Evolutionary conservation across 2,888 invertebrate genomes (phyloP).

Genomic region (Scaptomyza tumidula): DNA sequence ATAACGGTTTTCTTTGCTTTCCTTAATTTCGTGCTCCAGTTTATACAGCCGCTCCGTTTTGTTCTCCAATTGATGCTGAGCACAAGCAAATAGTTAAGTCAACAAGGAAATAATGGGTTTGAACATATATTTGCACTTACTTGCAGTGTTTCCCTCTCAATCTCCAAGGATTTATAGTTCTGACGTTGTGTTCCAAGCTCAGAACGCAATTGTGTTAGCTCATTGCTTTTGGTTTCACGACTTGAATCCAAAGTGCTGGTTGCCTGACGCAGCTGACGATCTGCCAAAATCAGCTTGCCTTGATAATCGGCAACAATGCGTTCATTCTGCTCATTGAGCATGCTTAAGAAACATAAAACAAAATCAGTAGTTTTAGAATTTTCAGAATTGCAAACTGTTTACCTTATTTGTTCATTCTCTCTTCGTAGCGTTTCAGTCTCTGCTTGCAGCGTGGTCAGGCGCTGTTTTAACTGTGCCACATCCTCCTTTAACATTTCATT

Average conservation of each 20-base stretch:
- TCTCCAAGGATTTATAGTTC: slow-evolving; percentile 88
- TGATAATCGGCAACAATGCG: slow-evolving; percentile 89
- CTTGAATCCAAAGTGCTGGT: slow-evolving; percentile 87
- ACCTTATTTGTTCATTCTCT: slow-evolving; percentile 87
- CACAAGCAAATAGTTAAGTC: background rate
- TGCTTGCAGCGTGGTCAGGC: slow-evolving; percentile 85
- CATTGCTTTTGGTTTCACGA: slow-evolving; percentile 87
- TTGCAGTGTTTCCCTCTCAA: slow-evolving; percentile 89
- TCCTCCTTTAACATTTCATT: slow-evolving; percentile 86
- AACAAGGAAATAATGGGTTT: background rate
- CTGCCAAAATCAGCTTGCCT: slow-evolving; percentile 87
- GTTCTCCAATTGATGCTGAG: slow-evolving; percentile 87
- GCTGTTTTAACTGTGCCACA: slow-evolving; percentile 85
- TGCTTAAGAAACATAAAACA: slow-evolving; percentile 84
- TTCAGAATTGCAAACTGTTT: slow-evolving; percentile 48
- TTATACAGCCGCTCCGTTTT: slow-evolving; percentile 89
- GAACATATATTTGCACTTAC: slow-evolving; percentile 79
- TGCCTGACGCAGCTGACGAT: slow-evolving; percentile 88
- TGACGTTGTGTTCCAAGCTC: slow-evolving; percentile 88
- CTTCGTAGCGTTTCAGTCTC: slow-evolving; percentile 86
- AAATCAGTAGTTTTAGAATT: slow-evolving; percentile 30
- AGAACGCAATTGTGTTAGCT: slow-evolving; percentile 87
- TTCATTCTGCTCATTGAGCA: slow-evolving; percentile 91
- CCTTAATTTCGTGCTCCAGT: slow-evolving; percentile 88
- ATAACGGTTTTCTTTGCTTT: slow-evolving; percentile 86